A percentile compares a stretch with the other conserved stretches of the same genome.
phyloP scores from a whole-genome alignment of 2,113 vertebrate genomes.

The Theristicus caerulescens region DNA sequence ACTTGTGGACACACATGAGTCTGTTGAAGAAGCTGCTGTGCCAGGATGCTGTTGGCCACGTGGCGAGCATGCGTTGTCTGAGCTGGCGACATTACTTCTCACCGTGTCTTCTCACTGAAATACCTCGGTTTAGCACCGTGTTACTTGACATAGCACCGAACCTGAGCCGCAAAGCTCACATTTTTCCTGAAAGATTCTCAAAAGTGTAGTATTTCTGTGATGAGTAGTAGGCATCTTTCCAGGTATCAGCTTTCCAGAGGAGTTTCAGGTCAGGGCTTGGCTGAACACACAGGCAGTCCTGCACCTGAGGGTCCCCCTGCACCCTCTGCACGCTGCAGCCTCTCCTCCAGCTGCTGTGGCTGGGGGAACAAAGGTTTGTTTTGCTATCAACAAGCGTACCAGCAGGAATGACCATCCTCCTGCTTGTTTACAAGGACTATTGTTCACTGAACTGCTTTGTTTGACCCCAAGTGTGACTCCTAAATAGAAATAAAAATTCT shows the following conservation, averaged over 20 bases:
- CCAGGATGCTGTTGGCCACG: background rate
- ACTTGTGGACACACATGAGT: fast-evolving
- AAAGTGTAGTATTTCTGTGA: background rate
- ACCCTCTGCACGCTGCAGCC: fast-evolving
- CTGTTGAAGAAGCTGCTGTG: background rate
- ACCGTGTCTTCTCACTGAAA: background rate
- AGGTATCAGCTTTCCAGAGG: background rate
- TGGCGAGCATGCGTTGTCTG: background rate
- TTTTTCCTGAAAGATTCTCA: background rate
- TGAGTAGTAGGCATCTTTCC: background rate
- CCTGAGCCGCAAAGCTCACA: background rate
- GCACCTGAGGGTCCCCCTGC: fast-evolving
- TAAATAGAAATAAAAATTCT: slow-evolving; percentile 11
- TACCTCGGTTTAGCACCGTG: background rate
- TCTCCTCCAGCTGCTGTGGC: background rate
- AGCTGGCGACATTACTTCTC: background rate
- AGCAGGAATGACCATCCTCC: background rate
- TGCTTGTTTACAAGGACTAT: background rate
- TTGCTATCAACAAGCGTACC: background rate
- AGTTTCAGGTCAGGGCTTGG: background rate
- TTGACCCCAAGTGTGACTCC: background rate
- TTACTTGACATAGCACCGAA: background rate
- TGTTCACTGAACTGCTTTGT: background rate
- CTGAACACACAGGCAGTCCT: background rate
- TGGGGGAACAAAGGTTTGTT: background rate